Evolutionary conservation across 2,113 vertebrate species (phyloP), one percentile per base, ranked within the genome.

Genomic region (Chaetodon auriga): DNA sequence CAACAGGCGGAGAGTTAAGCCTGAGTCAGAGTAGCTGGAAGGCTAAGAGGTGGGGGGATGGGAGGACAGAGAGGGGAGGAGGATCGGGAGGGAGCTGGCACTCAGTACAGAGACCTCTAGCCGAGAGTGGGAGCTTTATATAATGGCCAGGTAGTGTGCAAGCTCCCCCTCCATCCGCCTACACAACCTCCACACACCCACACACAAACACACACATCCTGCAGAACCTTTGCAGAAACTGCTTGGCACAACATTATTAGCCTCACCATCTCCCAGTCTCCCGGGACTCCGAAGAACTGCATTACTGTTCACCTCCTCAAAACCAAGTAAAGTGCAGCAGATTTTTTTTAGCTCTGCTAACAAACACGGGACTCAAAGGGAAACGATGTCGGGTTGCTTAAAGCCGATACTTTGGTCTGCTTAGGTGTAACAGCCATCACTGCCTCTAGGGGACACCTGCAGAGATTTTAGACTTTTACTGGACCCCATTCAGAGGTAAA

Each of bases 131-230:
- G 87, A 91, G 91, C 88, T 91, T 92, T 91, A 95, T 93, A 90
- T 93, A 94, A 95, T 93, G 94, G 89, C 84, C 92, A 94, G 94
- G 92, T 95, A 94, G 88, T 87, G 86, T 88, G 77, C 85, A 78
- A 77, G 68, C 45, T 7, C 79, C 75, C 75, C 73, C 68, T 70
- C 75, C 38, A 75, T 81, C 80, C 66, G 49, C 90, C 90, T 80
- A 86, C 88, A 85, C 84, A 86, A 77, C 88, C 76, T 78, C 69
- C 70, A 65, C 84, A 83, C 82, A 80, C 81, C 68, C 87, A 82
- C 83, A 73, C 58, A 80, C 80, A 70, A 36, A 57, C 41, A 76
- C 86, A 92, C 90, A 92, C 90, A 86, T 85, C 61, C 74, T 88
- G 88, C 82, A 91, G 78, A 88, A 80, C 82, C 78, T 85, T 84